Evolutionary conservation across 2,888 invertebrate species (phyloP).

Genomic region (Lasioglossum pauxillum): DNA sequence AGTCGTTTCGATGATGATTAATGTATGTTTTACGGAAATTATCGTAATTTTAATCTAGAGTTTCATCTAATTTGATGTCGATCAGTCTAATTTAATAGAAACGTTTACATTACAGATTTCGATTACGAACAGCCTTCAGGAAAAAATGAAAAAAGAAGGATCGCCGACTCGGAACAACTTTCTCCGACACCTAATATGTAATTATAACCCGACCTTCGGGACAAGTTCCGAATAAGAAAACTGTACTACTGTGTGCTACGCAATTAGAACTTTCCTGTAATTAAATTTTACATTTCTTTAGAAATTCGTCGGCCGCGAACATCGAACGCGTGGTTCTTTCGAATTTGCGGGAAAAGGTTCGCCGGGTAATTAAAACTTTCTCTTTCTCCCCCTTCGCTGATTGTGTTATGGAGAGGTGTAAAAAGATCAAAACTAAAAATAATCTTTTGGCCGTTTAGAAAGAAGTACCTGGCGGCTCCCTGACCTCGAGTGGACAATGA

Average conservation of each 20-base stretch:
- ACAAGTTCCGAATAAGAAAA: not conserved
- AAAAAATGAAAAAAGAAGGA: not conserved
- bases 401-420: not conserved
- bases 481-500: constrained; percentile 14
- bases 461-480: not conserved
- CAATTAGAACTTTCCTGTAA: not conserved
- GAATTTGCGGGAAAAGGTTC: not conserved
- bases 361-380: no score
- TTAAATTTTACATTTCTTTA: not conserved
- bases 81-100: not conserved
- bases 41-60: not conserved
- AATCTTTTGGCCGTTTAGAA: not conserved
- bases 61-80: not conserved
- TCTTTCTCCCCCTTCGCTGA: not conserved
- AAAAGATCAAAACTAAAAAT: not conserved
- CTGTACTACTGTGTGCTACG: not conserved
- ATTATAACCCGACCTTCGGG: not conserved
- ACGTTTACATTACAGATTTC: not conserved
- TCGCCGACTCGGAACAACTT: not conserved
- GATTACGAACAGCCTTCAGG: not conserved
- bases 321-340: not conserved
- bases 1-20: not conserved
- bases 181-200: constrained; percentile 16
- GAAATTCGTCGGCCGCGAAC: not conserved
- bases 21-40: not conserved